Conservation (phyloP, 2,888 invertebrate species). For the Drosophila paracracens region DNA sequence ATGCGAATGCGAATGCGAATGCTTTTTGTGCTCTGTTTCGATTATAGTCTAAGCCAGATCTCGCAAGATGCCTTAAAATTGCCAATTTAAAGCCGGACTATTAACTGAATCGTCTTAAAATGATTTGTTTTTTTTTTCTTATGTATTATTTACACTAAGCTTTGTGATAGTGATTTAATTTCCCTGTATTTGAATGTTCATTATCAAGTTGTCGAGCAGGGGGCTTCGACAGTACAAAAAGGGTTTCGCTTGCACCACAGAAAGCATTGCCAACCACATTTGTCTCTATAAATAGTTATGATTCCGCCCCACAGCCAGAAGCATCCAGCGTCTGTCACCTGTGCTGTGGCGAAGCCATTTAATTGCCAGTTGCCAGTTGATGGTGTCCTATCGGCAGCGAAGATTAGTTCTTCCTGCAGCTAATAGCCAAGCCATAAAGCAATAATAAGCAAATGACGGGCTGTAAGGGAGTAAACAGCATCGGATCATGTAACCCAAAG, state of each 20-base stretch:
- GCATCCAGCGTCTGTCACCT: slow-evolving; percentile 41
- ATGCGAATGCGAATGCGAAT: not conserved
- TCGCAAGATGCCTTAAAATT: not conserved
- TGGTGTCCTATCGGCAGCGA: slow-evolving; percentile 7
- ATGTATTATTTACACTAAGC: not conserved
- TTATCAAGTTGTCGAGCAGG: not conserved
- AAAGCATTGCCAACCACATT: slow-evolving; percentile 37
- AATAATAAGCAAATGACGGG: slow-evolving; percentile 42
- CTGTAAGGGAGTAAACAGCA: slow-evolving; percentile 8
- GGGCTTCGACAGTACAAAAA: not conserved
- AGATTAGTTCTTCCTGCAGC: slow-evolving; percentile 60
- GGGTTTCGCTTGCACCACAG: slow-evolving; percentile 15
- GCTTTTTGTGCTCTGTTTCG: not conserved
- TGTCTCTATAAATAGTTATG: slow-evolving; percentile 49
- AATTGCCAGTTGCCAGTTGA: slow-evolving; percentile 31
- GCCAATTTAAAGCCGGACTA: not conserved
- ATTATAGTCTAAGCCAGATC: not conserved
- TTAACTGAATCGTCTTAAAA: not conserved
- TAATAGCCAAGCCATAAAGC: slow-evolving; percentile 74
- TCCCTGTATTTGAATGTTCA: not conserved
- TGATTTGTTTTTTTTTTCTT: not conserved
- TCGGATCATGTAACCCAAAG: slow-evolving; percentile 62
- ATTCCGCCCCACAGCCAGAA: slow-evolving; percentile 1
- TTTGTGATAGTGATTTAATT: not conserved
- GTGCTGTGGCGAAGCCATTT: slow-evolving; percentile 59